phyloP scores from a whole-genome alignment of 2,113 vertebrate species.

The Mustelus asterias region DNA sequence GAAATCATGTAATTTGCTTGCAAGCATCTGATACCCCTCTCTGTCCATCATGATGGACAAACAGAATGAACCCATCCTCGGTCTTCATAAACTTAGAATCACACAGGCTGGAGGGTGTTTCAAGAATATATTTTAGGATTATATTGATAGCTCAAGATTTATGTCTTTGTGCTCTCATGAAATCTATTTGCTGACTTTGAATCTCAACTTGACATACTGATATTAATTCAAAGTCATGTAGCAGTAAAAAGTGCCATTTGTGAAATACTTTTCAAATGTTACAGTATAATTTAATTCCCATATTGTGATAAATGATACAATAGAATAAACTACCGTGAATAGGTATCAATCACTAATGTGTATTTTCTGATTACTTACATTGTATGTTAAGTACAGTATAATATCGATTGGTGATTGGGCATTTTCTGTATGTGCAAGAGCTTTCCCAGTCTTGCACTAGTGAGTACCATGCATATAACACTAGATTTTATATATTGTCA shows the following conservation, averaged over 20 bases:
- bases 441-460: neutral
- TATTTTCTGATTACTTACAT: neutral
- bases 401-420: neutral
- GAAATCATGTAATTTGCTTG: slow-evolving; percentile 13
- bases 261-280: neutral
- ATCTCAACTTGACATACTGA: neutral
- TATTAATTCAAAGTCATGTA: neutral
- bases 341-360: neutral
- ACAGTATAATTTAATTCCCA: neutral
- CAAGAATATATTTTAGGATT: neutral
- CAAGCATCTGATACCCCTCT: neutral
- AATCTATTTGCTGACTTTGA: neutral
- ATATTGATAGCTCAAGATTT: neutral
- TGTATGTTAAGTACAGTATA: neutral
- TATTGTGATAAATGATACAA: neutral
- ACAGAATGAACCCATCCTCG: neutral
- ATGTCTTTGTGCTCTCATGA: neutral
- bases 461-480: neutral
- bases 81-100: neutral
- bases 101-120: neutral
- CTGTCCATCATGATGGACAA: neutral
- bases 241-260: neutral
- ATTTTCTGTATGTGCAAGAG: neutral
- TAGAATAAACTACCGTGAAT: neutral
- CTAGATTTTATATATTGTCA: neutral